Evolutionary conservation across 1,140 invertebrate species (phyloP).

Genomic region (Melipona quadrifasciata): DNA sequence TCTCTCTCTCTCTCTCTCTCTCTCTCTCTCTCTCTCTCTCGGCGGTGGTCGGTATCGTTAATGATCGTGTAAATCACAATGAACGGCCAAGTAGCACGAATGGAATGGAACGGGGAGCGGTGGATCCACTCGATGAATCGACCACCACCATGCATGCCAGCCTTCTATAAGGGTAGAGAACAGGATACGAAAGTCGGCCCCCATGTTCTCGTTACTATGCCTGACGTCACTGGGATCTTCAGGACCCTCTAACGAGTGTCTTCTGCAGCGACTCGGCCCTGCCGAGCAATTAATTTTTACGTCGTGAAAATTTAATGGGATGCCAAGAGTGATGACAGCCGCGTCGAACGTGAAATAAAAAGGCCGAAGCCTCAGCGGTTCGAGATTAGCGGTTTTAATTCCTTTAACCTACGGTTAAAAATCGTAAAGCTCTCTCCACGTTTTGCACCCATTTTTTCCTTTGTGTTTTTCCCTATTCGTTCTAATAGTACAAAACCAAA

Average conservation of each 20-base stretch:
- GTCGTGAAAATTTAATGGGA: slow-evolving; percentile 53
- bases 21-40: slow-evolving; percentile 53
- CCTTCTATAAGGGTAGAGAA: slow-evolving; percentile 57
- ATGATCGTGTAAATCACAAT: slow-evolving; percentile 68
- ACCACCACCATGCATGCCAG: slow-evolving; percentile 53
- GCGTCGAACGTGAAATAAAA: slow-evolving; percentile 58
- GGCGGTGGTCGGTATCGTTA: slow-evolving; percentile 55
- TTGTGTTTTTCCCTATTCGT: no score
- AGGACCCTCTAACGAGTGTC: slow-evolving; percentile 63
- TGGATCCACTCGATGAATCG: slow-evolving; percentile 54
- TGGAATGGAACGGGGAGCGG: slow-evolving; percentile 38
- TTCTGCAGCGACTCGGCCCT: slow-evolving; percentile 42
- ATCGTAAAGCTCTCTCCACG: slow-evolving; percentile 15
- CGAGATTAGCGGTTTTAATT: slow-evolving; percentile 34
- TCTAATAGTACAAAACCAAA: no score
- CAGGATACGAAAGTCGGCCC: slow-evolving; percentile 56
- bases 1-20: slow-evolving; percentile 54
- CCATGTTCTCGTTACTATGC: slow-evolving; percentile 58
- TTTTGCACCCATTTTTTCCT: background rate
- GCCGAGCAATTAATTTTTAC: slow-evolving; percentile 63
- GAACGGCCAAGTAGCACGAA: slow-evolving; percentile 61
- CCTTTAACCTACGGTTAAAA: slow-evolving; percentile 34
- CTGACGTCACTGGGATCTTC: slow-evolving; percentile 55
- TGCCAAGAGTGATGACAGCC: slow-evolving; percentile 59
- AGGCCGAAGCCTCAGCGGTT: background rate